Conservation (phyloP, 1,140 invertebrate species). For the Saccostrea glomerata region DNA sequence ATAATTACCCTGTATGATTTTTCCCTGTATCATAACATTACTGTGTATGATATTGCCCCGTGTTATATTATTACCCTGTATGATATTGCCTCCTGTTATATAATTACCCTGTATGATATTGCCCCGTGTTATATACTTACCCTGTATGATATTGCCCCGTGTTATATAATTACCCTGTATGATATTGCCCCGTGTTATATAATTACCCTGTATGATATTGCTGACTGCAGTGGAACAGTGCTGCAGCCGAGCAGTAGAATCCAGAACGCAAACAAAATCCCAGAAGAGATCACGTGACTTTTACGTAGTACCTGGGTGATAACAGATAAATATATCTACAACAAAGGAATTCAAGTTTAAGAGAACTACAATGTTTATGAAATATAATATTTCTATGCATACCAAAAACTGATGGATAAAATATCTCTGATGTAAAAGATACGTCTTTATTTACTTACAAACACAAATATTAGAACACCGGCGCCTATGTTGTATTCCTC, state of each 20-base stretch:
- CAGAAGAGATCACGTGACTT: constrained; percentile 21
- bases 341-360: background rate
- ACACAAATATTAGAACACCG: background rate
- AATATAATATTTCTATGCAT: too few relatives aligned
- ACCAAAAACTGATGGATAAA: background rate
- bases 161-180: too few relatives aligned
- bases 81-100: too few relatives aligned
- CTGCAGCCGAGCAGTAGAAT: constrained; percentile 21
- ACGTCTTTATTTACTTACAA: background rate
- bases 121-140: too few relatives aligned
- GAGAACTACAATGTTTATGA: too few relatives aligned
- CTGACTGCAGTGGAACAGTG: constrained; percentile 33
- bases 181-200: too few relatives aligned
- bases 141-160: too few relatives aligned
- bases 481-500: background rate
- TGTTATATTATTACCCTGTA: too few relatives aligned
- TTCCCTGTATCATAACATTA: background rate
- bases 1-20: too few relatives aligned
- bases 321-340: constrained; percentile 1
- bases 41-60: too few relatives aligned
- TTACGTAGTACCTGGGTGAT: background rate
- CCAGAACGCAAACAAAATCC: constrained; percentile 27
- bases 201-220: constrained; percentile 45
- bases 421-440: background rate
- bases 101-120: too few relatives aligned